phyloP scores from a whole-genome alignment of 2,888 invertebrate species.

The Heliothis peltigera region DNA sequence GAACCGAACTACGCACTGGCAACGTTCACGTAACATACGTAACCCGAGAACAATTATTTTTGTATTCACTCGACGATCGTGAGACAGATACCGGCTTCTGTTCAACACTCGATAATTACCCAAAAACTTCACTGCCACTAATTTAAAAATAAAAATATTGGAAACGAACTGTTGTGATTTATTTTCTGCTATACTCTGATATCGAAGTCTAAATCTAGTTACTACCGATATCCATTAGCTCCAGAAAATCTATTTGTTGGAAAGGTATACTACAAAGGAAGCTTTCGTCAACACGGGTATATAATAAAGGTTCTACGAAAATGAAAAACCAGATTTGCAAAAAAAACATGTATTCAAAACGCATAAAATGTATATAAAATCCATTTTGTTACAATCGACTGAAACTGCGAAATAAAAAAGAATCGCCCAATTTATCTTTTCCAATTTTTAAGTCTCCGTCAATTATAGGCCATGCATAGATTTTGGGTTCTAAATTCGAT shows the following conservation, averaged over 20 bases:
- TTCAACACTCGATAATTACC: conserved; percentile 81
- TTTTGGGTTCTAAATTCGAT: neutral
- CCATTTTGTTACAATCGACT: conserved; percentile 2
- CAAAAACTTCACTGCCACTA: conserved; percentile 89
- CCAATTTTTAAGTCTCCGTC: conserved; percentile 6
- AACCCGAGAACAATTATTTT: conserved; percentile 71
- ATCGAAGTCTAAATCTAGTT: no score
- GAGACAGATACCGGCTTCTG: conserved; percentile 81
- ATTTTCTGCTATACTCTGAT: conserved; percentile 27
- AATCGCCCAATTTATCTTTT: conserved; percentile 16
- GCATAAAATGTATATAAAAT: conserved; percentile 13
- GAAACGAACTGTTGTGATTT: conserved; percentile 74
- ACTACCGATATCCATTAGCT: no score
- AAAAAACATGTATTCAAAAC: conserved; percentile 31
- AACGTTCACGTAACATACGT: conserved; percentile 53
- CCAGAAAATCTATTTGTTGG: no score
- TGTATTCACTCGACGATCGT: conserved; percentile 72
- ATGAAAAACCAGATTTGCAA: conserved; percentile 3
- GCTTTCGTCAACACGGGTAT: no score
- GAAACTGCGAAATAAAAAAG: neutral
- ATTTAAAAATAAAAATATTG: conserved; percentile 90
- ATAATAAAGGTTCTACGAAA: neutral
- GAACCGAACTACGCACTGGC: conserved; percentile 35
- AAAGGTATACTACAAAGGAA: no score
- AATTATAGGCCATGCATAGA: conserved; percentile 7